These are phyloP conservation scores for Diplogasteroides magnus DNA, from an alignment of 1,140 invertebrate genomes.

Conservation along the genomic window DNA sequence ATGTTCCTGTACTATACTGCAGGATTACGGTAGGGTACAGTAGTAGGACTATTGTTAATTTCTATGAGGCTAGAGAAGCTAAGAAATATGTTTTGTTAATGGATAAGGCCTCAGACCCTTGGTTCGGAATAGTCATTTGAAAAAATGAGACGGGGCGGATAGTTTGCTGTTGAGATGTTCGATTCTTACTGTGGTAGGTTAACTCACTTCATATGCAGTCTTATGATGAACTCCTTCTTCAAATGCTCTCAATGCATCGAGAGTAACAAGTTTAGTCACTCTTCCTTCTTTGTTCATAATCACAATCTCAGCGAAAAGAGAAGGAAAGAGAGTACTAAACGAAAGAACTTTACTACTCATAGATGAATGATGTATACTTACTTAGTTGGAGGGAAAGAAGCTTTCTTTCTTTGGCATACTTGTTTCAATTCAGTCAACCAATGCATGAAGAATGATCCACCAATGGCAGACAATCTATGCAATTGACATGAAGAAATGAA, in stretches of 20 bases:
- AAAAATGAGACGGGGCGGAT: too few relatives aligned
- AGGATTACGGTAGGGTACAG: too few relatives aligned
- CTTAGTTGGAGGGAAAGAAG: slow-evolving; percentile 21
- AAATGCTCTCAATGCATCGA: background rate
- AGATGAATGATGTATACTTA: background rate
- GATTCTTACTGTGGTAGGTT: too few relatives aligned
- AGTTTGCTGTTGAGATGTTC: too few relatives aligned
- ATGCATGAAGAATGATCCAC: slow-evolving; percentile 2
- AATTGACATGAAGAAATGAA: slow-evolving; percentile 15
- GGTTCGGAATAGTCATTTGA: too few relatives aligned
- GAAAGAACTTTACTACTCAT: background rate
- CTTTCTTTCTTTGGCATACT: slow-evolving; percentile 14
- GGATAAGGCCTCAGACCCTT: background rate
- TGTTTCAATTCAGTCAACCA: slow-evolving; percentile 24
- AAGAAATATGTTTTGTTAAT: too few relatives aligned
- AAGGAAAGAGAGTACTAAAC: background rate
- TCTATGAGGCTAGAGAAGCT: too few relatives aligned
- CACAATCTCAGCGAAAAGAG: background rate
- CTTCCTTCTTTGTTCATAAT: background rate
- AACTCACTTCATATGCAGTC: background rate
- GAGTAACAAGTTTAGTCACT: background rate
- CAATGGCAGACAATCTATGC: background rate
- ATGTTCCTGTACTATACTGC: too few relatives aligned
- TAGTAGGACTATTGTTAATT: too few relatives aligned
- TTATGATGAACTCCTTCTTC: background rate